Evolutionary conservation across 2,888 invertebrate genomes (phyloP).

Genomic region (Ametastegia equiseti): DNA sequence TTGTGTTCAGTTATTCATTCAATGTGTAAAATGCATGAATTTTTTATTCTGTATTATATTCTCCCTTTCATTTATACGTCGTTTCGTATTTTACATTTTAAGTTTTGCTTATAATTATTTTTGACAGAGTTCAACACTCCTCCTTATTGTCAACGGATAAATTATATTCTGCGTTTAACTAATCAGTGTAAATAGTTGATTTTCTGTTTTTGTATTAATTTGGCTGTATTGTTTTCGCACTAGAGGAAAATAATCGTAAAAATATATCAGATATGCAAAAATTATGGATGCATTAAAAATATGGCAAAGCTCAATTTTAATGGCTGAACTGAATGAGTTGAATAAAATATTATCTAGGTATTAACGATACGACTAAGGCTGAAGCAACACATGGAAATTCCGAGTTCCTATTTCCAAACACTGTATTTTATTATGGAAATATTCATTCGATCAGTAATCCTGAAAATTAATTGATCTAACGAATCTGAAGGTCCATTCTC

Average conservation of each 20-base stretch:
- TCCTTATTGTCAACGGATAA: neutral
- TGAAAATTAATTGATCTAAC: too few relatives aligned
- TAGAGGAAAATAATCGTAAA: neutral
- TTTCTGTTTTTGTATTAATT: neutral
- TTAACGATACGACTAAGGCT: neutral
- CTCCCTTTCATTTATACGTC: neutral
- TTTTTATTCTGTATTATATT: neutral
- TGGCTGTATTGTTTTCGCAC: neutral
- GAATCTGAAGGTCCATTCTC: too few relatives aligned
- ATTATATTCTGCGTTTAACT: neutral
- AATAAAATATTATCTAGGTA: neutral
- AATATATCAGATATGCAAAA: neutral
- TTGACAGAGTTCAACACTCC: neutral
- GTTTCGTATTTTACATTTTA: neutral
- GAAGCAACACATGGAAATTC: neutral
- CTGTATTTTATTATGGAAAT: neutral
- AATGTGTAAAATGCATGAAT: conserved; percentile 33
- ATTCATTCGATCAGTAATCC: neutral
- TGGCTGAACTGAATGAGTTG: neutral
- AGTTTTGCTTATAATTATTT: neutral
- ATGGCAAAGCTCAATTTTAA: neutral
- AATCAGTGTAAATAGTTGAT: neutral
- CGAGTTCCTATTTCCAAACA: neutral
- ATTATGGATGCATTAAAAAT: neutral
- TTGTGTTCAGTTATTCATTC: conserved; percentile 57